phyloP scores from a whole-genome alignment of 2,888 invertebrate species.

The Monopis laevigella region DNA sequence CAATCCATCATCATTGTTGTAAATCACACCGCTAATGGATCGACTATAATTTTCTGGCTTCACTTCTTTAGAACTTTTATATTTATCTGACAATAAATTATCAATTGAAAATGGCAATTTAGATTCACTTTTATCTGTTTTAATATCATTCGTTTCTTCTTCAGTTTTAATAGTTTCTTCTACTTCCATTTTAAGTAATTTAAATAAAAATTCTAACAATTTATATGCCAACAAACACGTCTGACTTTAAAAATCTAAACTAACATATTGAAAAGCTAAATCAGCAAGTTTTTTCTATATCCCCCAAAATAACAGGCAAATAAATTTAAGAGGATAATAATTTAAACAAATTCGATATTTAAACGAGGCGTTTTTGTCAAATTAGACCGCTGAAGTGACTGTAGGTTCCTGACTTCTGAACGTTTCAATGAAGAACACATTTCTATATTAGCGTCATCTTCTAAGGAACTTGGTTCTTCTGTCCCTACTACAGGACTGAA shows the following conservation, averaged over 20 bases:
- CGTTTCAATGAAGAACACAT: conserved; percentile 35
- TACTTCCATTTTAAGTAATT: conserved; percentile 11
- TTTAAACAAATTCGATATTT: conserved; percentile 49
- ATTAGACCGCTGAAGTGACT: conserved; percentile 51
- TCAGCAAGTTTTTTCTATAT: background rate
- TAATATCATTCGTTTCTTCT: conserved; percentile 18
- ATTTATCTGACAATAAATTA: conserved; percentile 47
- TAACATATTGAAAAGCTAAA: conserved; percentile 26
- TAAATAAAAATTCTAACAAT: background rate
- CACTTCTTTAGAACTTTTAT: background rate
- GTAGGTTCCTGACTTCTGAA: conserved; percentile 29
- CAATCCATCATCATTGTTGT: background rate
- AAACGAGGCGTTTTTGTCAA: conserved; percentile 61
- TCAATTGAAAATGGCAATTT: conserved; percentile 55
- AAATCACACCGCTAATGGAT: background rate
- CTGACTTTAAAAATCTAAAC: conserved; percentile 20
- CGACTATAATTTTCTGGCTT: background rate
- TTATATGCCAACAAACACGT: conserved; percentile 20
- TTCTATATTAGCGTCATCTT: conserved; percentile 23
- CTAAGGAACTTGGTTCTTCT: no score
- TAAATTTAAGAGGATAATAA: conserved; percentile 20
- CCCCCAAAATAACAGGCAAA: background rate
- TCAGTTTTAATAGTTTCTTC: conserved; percentile 25
- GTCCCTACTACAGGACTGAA: no score
- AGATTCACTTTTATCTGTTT: conserved; percentile 34